These are phyloP conservation scores for Prinia subflava DNA, from an alignment of 2,113 vertebrate species.

Conservation along the genomic window DNA sequence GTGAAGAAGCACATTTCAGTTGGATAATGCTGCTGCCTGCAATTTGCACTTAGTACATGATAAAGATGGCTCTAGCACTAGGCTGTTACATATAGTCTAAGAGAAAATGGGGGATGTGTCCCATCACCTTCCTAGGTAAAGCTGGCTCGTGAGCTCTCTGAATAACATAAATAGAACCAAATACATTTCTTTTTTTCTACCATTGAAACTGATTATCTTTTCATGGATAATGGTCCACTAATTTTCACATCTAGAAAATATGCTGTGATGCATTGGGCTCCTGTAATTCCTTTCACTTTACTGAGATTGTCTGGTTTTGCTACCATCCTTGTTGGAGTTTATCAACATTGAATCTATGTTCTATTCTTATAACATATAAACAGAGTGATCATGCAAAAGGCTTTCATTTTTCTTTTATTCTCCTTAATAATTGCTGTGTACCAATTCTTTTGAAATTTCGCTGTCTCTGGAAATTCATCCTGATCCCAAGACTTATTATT, in stretches of 20 bases:
- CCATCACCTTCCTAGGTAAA: neutral
- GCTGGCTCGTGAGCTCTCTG: neutral
- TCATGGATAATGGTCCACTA: neutral
- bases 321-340: neutral
- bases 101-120: neutral
- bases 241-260: neutral
- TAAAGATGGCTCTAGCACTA: neutral
- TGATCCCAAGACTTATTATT: neutral
- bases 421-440: neutral
- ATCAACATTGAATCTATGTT: neutral
- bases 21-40: neutral
- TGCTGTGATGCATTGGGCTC: neutral
- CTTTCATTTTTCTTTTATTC: neutral
- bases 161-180: neutral
- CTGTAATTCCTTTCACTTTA: neutral
- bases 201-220: neutral
- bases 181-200: neutral
- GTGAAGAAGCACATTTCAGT: neutral
- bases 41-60: accelerated
- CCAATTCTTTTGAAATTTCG: neutral
- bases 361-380: neutral
- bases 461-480: neutral
- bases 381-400: neutral
- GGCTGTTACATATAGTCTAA: neutral
- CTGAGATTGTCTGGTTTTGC: neutral